phyloP scores from a whole-genome alignment of 1,140 invertebrate species.

The Thaumatotibia leucotreta region DNA sequence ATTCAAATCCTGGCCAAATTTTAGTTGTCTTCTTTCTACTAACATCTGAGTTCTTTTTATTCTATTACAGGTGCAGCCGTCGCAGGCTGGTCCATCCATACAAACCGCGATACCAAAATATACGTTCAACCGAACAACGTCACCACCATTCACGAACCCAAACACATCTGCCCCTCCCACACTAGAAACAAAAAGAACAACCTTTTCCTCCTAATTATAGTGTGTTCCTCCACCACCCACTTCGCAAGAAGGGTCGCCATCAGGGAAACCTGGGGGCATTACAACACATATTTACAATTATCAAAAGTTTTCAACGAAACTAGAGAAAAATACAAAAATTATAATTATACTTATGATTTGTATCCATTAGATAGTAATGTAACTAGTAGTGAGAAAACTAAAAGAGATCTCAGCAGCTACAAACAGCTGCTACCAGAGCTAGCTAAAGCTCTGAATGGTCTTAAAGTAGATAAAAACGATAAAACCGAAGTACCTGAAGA shows the following conservation, averaged over 20 bases:
- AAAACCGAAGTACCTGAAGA: slow-evolving; percentile 42
- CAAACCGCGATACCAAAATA: slow-evolving; percentile 81
- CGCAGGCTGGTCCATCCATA: slow-evolving; percentile 84
- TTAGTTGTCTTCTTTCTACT: background rate
- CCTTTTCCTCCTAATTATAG: slow-evolving; percentile 83
- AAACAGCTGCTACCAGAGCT: slow-evolving; percentile 41
- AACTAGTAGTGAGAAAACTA: slow-evolving; percentile 37
- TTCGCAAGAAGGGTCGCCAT: slow-evolving; percentile 83
- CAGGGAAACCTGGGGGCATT: slow-evolving; percentile 88
- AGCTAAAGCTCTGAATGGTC: slow-evolving; percentile 34
- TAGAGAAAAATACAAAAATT: slow-evolving; percentile 51
- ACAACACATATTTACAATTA: slow-evolving; percentile 73
- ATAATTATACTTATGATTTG: slow-evolving; percentile 59
- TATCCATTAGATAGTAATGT: slow-evolving; percentile 26
- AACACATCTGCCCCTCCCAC: slow-evolving; percentile 76
- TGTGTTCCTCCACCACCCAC: slow-evolving; percentile 84
- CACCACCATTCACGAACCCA: slow-evolving; percentile 81
- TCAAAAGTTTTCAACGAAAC: slow-evolving; percentile 41
- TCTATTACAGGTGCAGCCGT: slow-evolving; percentile 77
- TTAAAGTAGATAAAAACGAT: slow-evolving; percentile 38
- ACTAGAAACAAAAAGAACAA: slow-evolving; percentile 43
- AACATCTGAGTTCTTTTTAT: background rate
- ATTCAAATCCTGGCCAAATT: no score
- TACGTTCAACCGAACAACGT: slow-evolving; percentile 84
- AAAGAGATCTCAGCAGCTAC: slow-evolving; percentile 48